phyloP scores from a whole-genome alignment of 2,888 invertebrate genomes.

The Chloromyia formosa region DNA sequence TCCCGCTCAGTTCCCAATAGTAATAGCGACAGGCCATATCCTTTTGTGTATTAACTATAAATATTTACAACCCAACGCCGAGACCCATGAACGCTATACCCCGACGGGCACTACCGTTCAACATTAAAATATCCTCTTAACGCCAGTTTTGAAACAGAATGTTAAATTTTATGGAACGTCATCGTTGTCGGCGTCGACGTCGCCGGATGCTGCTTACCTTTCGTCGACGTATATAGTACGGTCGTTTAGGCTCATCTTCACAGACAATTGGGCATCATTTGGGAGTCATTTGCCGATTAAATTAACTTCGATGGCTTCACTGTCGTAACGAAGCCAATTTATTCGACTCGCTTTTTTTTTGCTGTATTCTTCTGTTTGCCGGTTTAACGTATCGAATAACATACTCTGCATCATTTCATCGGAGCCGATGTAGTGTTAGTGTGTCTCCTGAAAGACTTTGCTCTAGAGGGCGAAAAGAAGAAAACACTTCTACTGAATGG shows the following conservation, averaged over 20 bases:
- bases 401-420: constrained; percentile 23
- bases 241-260: constrained; percentile 47
- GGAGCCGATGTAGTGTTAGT: too few species aligned
- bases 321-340: constrained; percentile 42
- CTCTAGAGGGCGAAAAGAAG: too few species aligned
- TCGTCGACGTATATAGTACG: not conserved
- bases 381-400: constrained; percentile 4
- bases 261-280: constrained; percentile 49
- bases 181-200: not conserved
- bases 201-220: not conserved
- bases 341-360: constrained; percentile 33
- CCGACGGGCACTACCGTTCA: too few species aligned
- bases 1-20: too few species aligned
- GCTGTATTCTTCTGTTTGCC: constrained; percentile 15
- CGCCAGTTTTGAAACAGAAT: not conserved
- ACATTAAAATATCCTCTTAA: not conserved
- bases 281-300: constrained; percentile 49
- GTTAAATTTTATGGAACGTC: not conserved
- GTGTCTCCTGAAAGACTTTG: too few species aligned
- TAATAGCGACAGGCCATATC: too few species aligned
- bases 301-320: constrained; percentile 46
- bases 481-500: too few species aligned
- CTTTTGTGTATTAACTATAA: too few species aligned
- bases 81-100: too few species aligned
- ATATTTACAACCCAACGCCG: too few species aligned